A percentile compares a stretch with the other conserved stretches of the same genome.
Evolutionary conservation across 2,888 invertebrate species (phyloP).

Genomic region (Gastracanthus pulcherrimus): DNA sequence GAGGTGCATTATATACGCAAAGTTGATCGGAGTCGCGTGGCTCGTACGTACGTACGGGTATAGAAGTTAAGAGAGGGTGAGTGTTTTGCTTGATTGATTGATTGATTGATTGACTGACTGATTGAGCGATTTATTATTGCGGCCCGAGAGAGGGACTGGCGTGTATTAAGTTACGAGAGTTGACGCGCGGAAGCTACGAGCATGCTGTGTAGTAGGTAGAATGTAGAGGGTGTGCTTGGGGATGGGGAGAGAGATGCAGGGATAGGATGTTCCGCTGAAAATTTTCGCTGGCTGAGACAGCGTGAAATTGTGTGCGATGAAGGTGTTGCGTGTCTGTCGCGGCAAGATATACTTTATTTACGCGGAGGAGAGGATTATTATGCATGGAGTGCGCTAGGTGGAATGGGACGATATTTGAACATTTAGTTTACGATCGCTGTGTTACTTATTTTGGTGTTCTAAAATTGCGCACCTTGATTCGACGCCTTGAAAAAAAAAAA

Average conservation of each 20-base stretch:
- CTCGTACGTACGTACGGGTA: not conserved
- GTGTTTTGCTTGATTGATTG: conserved; percentile 9
- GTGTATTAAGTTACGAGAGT: conserved; percentile 27
- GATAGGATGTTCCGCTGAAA: conserved; percentile 4
- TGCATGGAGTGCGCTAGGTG: not conserved
- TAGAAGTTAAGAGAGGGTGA: not conserved
- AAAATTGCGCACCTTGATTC: too few species aligned
- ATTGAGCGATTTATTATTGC: conserved; percentile 43
- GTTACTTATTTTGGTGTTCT: too few species aligned
- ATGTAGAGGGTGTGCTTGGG: not conserved
- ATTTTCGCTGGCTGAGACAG: conserved; percentile 37
- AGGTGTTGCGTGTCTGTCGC: not conserved
- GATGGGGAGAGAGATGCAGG: not conserved
- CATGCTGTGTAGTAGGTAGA: not conserved
- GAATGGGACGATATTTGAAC: too few species aligned
- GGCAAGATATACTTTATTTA: not conserved
- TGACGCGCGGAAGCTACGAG: not conserved
- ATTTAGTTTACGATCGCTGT: too few species aligned
- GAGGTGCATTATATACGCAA: not conserved
- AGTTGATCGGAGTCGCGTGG: not conserved
- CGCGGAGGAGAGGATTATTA: not conserved
- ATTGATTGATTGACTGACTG: conserved; percentile 38
- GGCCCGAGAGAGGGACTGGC: not conserved
- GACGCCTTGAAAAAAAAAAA: too few species aligned
- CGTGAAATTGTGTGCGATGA: conserved; percentile 36